These are phyloP conservation scores for Zosterops hypoxanthus DNA, from an alignment of 2,113 vertebrate genomes.

Conservation along the genomic window DNA sequence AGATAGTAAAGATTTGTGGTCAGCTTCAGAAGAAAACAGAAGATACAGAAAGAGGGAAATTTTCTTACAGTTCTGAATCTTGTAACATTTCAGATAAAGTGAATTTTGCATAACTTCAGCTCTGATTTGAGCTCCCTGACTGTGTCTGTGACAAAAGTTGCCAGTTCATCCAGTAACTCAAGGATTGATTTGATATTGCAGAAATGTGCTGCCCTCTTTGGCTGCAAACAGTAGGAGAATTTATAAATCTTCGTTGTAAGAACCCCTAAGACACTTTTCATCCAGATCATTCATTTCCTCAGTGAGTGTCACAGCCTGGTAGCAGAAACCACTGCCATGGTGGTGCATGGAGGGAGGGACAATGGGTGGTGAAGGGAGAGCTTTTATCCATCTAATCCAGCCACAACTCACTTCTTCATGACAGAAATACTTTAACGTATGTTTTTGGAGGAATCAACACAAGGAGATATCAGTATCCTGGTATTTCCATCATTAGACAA, in stretches of 20 bases:
- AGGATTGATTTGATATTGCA: neutral
- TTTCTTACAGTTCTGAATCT: neutral
- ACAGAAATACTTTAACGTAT: neutral
- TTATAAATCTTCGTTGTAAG: neutral
- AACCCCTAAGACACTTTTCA: neutral
- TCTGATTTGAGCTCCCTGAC: neutral
- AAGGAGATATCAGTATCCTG: neutral
- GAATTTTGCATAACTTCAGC: neutral
- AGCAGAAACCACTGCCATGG: neutral
- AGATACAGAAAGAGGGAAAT: neutral
- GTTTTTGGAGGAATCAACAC: neutral
- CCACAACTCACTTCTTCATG: neutral
- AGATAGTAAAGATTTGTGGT: neutral
- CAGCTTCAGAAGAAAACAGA: neutral
- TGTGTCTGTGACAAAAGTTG: neutral
- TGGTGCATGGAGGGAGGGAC: neutral
- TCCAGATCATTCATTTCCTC: neutral
- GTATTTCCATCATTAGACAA: neutral
- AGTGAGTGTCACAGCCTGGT: neutral
- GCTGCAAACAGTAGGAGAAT: neutral
- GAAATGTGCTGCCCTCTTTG: neutral
- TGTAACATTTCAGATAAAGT: neutral
- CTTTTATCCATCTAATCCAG: neutral
- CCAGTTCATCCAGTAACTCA: neutral
- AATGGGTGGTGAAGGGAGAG: neutral